Evolutionary conservation across 1,140 invertebrate genomes (phyloP).

Genomic region (Drosophila sturtevanti): DNA sequence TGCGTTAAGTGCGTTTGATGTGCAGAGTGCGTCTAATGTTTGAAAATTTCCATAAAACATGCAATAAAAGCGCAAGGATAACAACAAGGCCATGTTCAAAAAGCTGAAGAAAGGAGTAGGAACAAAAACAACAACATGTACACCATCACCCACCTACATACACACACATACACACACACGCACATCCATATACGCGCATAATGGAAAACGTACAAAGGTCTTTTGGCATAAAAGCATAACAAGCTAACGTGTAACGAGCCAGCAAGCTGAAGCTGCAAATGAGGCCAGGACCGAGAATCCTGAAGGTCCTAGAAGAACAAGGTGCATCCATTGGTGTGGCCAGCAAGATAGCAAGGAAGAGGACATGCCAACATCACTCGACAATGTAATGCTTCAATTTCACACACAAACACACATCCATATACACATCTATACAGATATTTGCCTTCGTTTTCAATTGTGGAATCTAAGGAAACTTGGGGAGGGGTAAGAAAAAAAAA

Average conservation of each 20-base stretch:
- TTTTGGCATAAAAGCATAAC: slow-evolving; percentile 66
- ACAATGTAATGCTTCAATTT: slow-evolving; percentile 69
- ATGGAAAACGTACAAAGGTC: slow-evolving; percentile 69
- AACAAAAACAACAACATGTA: slow-evolving; percentile 20
- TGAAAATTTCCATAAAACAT: slow-evolving; percentile 80
- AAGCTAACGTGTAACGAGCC: slow-evolving; percentile 70
- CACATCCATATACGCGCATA: slow-evolving; percentile 41
- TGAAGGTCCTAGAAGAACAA: slow-evolving; percentile 30
- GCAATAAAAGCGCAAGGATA: slow-evolving; percentile 72
- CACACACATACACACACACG: slow-evolving; percentile 30
- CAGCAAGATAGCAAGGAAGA: not conserved
- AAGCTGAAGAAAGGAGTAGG: slow-evolving; percentile 7
- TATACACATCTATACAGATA: slow-evolving; percentile 9
- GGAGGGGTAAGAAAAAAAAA: slow-evolving; percentile 16
- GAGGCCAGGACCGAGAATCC: slow-evolving; percentile 41
- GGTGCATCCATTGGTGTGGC: slow-evolving; percentile 25
- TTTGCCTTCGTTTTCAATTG: slow-evolving; percentile 37
- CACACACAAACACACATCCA: slow-evolving; percentile 30
- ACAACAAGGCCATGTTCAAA: slow-evolving; percentile 19
- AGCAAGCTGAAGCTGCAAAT: slow-evolving; percentile 61
- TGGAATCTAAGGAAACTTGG: slow-evolving; percentile 53
- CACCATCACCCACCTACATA: slow-evolving; percentile 30
- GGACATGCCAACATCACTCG: slow-evolving; percentile 53
- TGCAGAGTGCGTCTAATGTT: slow-evolving; percentile 73
- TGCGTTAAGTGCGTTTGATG: slow-evolving; percentile 75